Evolutionary conservation across 2,888 invertebrate species (phyloP), one percentile per base, ranked within the genome.

Genomic region (Caenorhabditis virilis): DNA sequence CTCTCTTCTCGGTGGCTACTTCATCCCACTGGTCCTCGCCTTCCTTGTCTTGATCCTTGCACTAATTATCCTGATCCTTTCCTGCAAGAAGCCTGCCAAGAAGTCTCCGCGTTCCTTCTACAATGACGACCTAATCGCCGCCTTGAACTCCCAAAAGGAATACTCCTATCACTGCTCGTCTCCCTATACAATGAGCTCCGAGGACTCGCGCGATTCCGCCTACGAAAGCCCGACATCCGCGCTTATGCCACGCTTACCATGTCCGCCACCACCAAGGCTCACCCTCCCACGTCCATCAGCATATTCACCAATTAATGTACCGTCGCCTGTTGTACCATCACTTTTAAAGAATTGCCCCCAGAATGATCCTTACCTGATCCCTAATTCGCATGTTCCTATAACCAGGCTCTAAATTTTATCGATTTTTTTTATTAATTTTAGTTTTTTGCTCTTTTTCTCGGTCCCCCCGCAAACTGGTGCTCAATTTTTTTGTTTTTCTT

Each of bases 181-280:
- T 2, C 69, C 69, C 1, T 69, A 67, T 35, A 68, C 59, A 35
- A 56, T 54, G 58, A 48, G 48, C 23, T 55, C 63, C n/a, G 62
- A 68, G 30, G 57, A 57, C 23, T 64, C 68, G 13, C 49, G 62
- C 3, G 72, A 72, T 42, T 69, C 68, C 0, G 72, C 72, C 15
- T 72, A 72, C 52, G 72, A 72, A 49, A 60, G 60, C 0, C 72
- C 72, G 20, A 66, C 65, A n/a, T 69, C 68, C 16, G 68, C 68
- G 15, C 46, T 71, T 9, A 56, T 71, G 54, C 71, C 71, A 15
- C 58, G 59, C 33, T 55, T 54, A 16, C 68, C 68, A 9, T 64
- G 65, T 6, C 67, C 70, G 30, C 22, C n/a, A 2, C 36, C 38
- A 9, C 25, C 36, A 5, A 35, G 35, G 6, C 20, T 25, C 20